Evolutionary conservation across 2,113 vertebrate species (phyloP), one percentile per base, ranked within the genome.

Genomic region (Odocoileus hemionus): DNA sequence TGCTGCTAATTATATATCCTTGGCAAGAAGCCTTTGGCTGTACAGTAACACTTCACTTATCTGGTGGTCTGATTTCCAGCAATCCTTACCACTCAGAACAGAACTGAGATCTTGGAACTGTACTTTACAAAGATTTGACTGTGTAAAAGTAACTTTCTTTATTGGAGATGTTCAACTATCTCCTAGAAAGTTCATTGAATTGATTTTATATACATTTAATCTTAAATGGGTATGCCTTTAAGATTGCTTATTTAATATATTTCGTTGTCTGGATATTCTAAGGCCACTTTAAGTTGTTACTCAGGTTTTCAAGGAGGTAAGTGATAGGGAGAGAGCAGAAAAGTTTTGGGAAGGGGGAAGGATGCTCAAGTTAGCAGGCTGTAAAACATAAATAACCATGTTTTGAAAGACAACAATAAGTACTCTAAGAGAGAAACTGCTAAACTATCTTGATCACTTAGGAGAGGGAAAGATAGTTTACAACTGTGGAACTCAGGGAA

Each of bases 1-100:
- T 96, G 93, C 93, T 95, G 95, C 94, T 98, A 97, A 96, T 98
- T 97, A 98, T 94, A 96, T 95, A 50, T 88, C 86, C 91, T 93
- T 96, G 97, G 96, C 96, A 95, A 97, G 91, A 94, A 93, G 79
- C 64, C 74, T 89, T 92, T 67, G 86, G 86, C 78, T 67, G 76
- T 94, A 92, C 47, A 95, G 91, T 96, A 96, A 89, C 16, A 57
- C 30, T 91, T 47, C 16, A 58, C 82, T 96, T 97, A 70, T 89
- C 94, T 94, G 39, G 60, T 87, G 97, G 78, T 96, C 93, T 93
- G 82, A 89, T 97, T 97, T 95, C 78, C 55, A 95, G 89, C 70
- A 97, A 85, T 85, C 79, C 91, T 95, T 82, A 70, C 76, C 95
- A 93, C 61, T 82, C 80, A 93, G 82, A 92, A 79, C 45, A 78